Percentiles rank a stretch among this genome's conserved stretches.
These are phyloP conservation scores for Sanderia malayensis DNA, from an alignment of 30 jellyfish, hydroid and myxozoan species.

Conservation along the genomic window DNA sequence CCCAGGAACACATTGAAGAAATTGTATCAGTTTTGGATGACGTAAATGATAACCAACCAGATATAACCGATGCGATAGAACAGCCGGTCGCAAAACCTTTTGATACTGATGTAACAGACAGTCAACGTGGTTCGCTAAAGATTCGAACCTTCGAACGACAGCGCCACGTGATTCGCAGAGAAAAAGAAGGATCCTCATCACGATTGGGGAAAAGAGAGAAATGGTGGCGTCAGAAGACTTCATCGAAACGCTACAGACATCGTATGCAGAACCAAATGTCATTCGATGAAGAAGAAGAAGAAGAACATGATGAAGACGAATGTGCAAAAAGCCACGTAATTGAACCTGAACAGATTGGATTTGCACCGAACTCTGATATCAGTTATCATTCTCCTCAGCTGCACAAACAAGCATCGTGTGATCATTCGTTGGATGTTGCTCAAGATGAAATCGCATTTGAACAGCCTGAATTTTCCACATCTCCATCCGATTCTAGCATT, in stretches of 20 bases:
- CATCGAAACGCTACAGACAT: constrained; percentile 23
- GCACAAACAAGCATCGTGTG: too few species aligned
- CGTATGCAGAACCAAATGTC: constrained; percentile 56
- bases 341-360: not conserved
- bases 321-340: constrained; percentile 3
- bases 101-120: too few species aligned
- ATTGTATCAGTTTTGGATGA: too few species aligned
- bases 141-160: constrained; percentile 37
- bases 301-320: constrained; percentile 10
- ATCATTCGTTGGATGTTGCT: too few species aligned
- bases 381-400: not conserved
- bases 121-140: too few species aligned
- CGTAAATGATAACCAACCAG: too few species aligned
- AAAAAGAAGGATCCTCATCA: constrained; percentile 12
- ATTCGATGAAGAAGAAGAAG: constrained; percentile 54
- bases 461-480: not conserved
- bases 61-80: too few species aligned
- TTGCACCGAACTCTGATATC: not conserved
- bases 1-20: constrained; percentile 20
- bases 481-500: constrained; percentile 54
- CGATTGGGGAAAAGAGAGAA: constrained; percentile 24
- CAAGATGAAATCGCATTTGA: too few species aligned
- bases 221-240: constrained; percentile 57
- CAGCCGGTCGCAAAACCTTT: too few species aligned
- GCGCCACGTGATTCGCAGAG: constrained; percentile 30